Evolutionary conservation across 1,140 invertebrate genomes (phyloP).

Genomic region (Drosophila saltans): DNA sequence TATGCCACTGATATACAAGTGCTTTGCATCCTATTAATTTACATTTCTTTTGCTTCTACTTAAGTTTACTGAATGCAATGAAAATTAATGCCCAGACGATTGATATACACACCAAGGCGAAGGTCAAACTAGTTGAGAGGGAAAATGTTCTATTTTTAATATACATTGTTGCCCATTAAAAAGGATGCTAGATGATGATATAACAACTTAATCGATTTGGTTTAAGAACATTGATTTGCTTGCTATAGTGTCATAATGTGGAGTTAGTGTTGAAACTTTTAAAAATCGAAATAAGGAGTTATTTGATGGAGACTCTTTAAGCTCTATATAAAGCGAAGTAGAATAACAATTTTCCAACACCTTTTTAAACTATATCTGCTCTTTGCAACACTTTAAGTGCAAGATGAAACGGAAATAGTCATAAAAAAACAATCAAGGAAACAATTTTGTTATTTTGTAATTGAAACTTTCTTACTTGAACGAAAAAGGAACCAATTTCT

Average conservation of each 20-base stretch:
- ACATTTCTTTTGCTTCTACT: conserved; percentile 15
- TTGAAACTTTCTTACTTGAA: not conserved
- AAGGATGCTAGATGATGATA: not conserved
- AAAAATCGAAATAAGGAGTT: no score
- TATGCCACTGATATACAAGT: conserved; percentile 38
- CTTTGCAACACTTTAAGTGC: no score
- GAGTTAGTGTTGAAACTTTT: no score
- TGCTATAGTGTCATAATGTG: no score
- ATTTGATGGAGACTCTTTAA: no score
- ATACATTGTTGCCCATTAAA: not conserved
- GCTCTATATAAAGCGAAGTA: no score
- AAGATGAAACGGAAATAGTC: no score
- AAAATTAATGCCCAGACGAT: conserved; percentile 2
- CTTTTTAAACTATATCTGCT: no score
- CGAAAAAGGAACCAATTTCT: not conserved
- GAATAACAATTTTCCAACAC: no score
- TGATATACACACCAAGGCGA: not conserved
- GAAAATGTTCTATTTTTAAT: not conserved
- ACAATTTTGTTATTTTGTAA: not conserved
- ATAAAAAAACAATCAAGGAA: no score
- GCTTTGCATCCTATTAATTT: conserved; percentile 35
- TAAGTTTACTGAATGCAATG: not conserved
- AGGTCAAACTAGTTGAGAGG: not conserved
- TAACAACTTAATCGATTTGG: not conserved
- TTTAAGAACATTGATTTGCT: not conserved